Evolutionary conservation across 2,113 vertebrate species (phyloP), one percentile per base, ranked within the genome.

Genomic region (Saccopteryx bilineata): DNA sequence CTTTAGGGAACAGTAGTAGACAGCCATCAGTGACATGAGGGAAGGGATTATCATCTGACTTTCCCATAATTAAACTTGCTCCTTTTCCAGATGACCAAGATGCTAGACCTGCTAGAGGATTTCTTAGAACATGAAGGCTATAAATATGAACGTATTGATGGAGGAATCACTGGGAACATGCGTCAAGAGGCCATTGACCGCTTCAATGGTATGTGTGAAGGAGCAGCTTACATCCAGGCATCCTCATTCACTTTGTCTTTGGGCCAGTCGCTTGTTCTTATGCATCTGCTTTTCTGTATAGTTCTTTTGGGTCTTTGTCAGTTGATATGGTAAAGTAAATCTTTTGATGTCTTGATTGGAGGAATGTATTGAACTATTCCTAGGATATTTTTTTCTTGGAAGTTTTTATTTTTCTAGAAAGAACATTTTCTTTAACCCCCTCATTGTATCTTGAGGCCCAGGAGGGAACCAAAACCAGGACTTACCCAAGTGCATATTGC

Each of bases 161-260:
- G 99, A 83, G 99, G 99, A 26, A 99, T 99, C 96, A 99, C 99
- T 3, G 99, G 99, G 54, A 99, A 99, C 93, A 99, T 99, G 99
- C 99, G 99, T 63, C 99, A 99, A 94, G 99, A 99, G 93, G 99
- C 99, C 90, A 99, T 99, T 31, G 99, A 99, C 98, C 99, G 99
- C 48, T 99, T 99, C 97, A 99, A 99, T 65, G 99, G 99, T 99
- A 96, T 21, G 84, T 52, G 14, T 33, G 26, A 7, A 28, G 52
- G 81, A 79, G 33, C 24, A 66, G 11, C 50, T 76, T 28, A 5
- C 0, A 5, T 60, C 33, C 10, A 13, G 28, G 4, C 11, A 24
- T 54, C 56, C 31, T 78, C 10, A 17, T 33, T 60, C 7, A 48
- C 65, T 72, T 1, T 28, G 5, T 79, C 58, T 80, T 85, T 66